phyloP scores from a whole-genome alignment of 37 sponge, comb jelly and placozoan species.

The Haliclona indistincta region DNA sequence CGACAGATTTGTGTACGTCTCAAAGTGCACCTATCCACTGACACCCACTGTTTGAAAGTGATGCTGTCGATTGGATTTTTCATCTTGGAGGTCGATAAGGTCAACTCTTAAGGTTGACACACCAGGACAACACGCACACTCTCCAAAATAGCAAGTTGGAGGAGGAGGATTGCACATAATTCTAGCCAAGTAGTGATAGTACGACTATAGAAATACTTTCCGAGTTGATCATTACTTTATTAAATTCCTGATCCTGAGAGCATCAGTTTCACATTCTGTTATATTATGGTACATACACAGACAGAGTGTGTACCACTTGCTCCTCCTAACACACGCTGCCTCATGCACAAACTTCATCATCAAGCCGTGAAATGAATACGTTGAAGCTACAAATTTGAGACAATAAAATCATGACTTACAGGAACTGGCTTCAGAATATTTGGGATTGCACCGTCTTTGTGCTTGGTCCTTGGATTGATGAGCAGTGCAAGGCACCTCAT shows the following conservation, averaged over 20 bases:
- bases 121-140: conserved; percentile 34
- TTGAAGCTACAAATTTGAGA: no score
- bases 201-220: conserved; percentile 10
- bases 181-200: conserved; percentile 32
- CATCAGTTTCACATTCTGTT: conserved; percentile 60
- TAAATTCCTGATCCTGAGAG: conserved; percentile 2
- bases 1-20: conserved; percentile 5
- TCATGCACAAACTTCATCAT: no score
- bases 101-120: not conserved
- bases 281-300: conserved; percentile 59
- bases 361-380: no score
- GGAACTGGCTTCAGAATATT: conserved; percentile 1
- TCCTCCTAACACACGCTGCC: conserved; percentile 48
- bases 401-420: no score
- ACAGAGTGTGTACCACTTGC: conserved; percentile 65
- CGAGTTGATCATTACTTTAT: not conserved
- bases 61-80: conserved; percentile 40
- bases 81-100: conserved; percentile 8
- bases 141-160: conserved; percentile 30
- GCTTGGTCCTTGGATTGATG: not conserved
- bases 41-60: conserved; percentile 35
- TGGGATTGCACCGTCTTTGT: not conserved
- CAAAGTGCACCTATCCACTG: conserved; percentile 31
- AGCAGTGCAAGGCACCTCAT: not conserved
- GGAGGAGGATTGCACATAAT: conserved; percentile 44